Evolutionary conservation across 2,113 vertebrate species (phyloP).

Genomic region (Brevimyrus niger): DNA sequence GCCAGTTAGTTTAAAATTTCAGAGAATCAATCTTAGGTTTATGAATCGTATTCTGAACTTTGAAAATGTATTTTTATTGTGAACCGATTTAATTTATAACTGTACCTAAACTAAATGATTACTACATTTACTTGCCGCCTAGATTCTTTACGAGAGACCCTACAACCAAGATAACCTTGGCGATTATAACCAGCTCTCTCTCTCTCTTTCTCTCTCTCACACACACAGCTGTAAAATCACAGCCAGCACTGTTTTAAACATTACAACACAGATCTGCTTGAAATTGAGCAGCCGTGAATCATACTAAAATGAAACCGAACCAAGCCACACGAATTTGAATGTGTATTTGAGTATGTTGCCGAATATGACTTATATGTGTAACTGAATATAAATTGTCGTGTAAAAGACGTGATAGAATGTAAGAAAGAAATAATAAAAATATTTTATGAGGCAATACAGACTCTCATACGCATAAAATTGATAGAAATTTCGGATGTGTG

Average conservation of each 20-base stretch:
- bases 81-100: neutral
- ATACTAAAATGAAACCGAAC: neutral
- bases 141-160: neutral
- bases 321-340: neutral
- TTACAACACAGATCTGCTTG: neutral
- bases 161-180: neutral
- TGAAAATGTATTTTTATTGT: neutral
- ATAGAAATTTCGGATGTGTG: neutral
- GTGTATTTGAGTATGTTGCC: neutral
- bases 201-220: no score
- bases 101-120: neutral
- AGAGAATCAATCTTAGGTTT: neutral
- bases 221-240: neutral
- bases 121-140: neutral
- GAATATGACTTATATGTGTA: neutral
- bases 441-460: neutral
- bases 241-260: neutral
- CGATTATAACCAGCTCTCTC: neutral
- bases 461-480: neutral
- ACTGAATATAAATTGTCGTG: neutral
- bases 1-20: neutral
- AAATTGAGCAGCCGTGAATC: neutral
- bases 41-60: neutral
- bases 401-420: neutral
- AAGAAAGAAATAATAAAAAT: neutral